phyloP scores from a whole-genome alignment of 2,113 vertebrate genomes.

The Garra rufa region DNA sequence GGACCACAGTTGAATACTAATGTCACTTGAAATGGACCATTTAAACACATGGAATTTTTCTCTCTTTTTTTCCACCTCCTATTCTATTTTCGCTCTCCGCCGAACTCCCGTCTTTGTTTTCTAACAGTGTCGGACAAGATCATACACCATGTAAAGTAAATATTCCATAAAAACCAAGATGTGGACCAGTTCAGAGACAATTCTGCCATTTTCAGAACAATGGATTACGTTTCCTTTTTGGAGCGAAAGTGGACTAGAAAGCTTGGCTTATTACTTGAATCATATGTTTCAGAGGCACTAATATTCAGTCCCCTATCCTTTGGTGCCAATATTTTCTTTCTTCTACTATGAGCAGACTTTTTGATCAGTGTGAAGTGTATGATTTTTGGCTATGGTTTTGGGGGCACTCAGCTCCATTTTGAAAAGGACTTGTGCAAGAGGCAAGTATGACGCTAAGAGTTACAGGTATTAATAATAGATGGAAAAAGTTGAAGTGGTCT shows the following conservation, averaged over 20 bases:
- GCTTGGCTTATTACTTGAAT: conserved; percentile 65
- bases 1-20: conserved; percentile 65
- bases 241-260: conserved; percentile 49
- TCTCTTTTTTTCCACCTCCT: not conserved
- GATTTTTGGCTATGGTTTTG: conserved; percentile 64
- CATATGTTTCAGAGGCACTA: conserved; percentile 64
- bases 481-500: conserved; percentile 57
- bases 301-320: conserved; percentile 45
- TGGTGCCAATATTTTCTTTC: conserved; percentile 55
- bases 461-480: conserved; percentile 51
- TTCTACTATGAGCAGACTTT: conserved; percentile 56
- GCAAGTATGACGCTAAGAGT: conserved; percentile 44
- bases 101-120: conserved; percentile 48
- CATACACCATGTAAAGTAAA: conserved; percentile 46
- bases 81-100: conserved; percentile 36
- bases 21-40: conserved; percentile 60
- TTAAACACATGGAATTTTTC: conserved; percentile 51
- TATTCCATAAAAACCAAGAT: conserved; percentile 58
- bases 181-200: conserved; percentile 43
- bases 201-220: conserved; percentile 56
- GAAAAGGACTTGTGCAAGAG: conserved; percentile 56
- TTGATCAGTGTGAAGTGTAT: conserved; percentile 66
- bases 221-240: conserved; percentile 55
- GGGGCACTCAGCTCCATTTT: conserved; percentile 67
- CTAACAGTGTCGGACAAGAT: conserved; percentile 39